Evolutionary conservation across 2,888 invertebrate genomes (phyloP).

Genomic region (Saturnia pavonia): DNA sequence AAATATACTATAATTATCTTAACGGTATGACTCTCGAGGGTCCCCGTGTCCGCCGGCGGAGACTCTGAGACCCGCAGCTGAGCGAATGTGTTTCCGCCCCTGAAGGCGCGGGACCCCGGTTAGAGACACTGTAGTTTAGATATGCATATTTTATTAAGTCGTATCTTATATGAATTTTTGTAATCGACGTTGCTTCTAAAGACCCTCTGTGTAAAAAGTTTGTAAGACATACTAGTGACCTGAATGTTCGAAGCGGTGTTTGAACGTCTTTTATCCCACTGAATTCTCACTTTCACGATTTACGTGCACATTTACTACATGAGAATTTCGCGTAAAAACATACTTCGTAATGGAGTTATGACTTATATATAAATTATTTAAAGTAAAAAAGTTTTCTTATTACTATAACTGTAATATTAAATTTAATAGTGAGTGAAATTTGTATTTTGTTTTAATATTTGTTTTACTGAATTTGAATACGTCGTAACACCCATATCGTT

Average conservation of each 20-base stretch:
- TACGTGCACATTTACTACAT: slow-evolving; percentile 74
- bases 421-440: slow-evolving; percentile 82
- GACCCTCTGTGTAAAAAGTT: slow-evolving; percentile 80
- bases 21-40: slow-evolving; percentile 72
- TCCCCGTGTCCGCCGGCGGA: slow-evolving; percentile 38
- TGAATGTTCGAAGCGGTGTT: slow-evolving; percentile 78
- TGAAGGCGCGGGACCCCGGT: slow-evolving; percentile 38
- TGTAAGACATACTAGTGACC: slow-evolving; percentile 81
- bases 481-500: slow-evolving; percentile 82
- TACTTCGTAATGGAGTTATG: slow-evolving; percentile 75
- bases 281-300: slow-evolving; percentile 78
- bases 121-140: slow-evolving; percentile 73
- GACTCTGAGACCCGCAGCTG: too few species aligned
- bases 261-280: slow-evolving; percentile 73
- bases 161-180: slow-evolving; percentile 79
- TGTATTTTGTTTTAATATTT: slow-evolving; percentile 80
- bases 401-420: slow-evolving; percentile 80
- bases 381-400: slow-evolving; percentile 74
- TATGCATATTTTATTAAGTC: slow-evolving; percentile 81
- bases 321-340: slow-evolving; percentile 70
- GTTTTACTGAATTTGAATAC: slow-evolving; percentile 81
- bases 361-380: slow-evolving; percentile 77
- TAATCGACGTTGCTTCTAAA: slow-evolving; percentile 81
- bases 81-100: not conserved
- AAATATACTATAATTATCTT: slow-evolving; percentile 79